Evolutionary conservation across 2,888 invertebrate genomes (phyloP).

Genomic region (Synanthedon formicaeformis): DNA sequence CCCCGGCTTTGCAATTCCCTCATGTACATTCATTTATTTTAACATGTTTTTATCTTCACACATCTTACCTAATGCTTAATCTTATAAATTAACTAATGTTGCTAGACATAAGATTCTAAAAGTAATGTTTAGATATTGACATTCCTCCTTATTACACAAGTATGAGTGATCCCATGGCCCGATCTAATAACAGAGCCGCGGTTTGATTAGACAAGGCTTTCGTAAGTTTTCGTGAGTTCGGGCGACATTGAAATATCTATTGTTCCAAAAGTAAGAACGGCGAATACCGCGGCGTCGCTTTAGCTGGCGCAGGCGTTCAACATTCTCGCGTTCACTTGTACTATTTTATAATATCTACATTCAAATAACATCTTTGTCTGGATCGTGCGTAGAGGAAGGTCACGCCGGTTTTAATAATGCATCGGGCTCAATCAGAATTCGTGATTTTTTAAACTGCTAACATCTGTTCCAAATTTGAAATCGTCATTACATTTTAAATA

Average conservation of each 20-base stretch:
- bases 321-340: not conserved
- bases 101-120: no score
- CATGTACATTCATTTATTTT: no score
- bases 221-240: constrained; percentile 57
- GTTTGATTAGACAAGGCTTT: constrained; percentile 25
- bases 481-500: no score
- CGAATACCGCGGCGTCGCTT: constrained; percentile 2
- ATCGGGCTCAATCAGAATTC: constrained; percentile 11
- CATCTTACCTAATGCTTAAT: no score
- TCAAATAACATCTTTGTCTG: constrained; percentile 12
- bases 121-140: no score
- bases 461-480: no score
- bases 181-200: not conserved
- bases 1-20: no score
- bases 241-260: constrained; percentile 54
- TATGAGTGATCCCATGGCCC: not conserved
- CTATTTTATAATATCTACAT: constrained; percentile 2
- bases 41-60: no score
- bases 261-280: constrained; percentile 21
- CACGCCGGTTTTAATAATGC: constrained; percentile 16
- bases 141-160: not conserved
- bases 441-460: not conserved
- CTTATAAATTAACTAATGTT: no score
- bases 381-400: constrained; percentile 49
- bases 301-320: not conserved